phyloP scores from a whole-genome alignment of 2,797 vertebrate species.

The Sciurus vulgaris region DNA sequence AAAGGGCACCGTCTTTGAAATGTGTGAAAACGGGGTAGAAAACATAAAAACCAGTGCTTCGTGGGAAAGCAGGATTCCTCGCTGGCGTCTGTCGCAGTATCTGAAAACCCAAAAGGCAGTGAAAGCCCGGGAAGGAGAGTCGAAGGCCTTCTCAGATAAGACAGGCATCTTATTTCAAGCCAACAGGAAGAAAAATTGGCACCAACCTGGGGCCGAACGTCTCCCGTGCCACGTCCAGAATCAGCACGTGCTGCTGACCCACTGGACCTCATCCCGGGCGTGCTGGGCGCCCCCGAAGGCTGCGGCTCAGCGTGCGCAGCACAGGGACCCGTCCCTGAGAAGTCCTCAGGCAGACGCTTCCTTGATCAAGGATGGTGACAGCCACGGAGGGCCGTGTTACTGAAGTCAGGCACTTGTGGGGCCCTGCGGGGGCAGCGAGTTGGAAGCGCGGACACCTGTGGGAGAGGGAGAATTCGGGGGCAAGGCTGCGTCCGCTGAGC shows the following conservation, averaged over 20 bases:
- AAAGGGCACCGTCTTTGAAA: not conserved
- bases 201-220: slow-evolving; percentile 87
- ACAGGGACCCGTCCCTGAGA: not conserved
- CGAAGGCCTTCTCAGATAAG: slow-evolving; percentile 96
- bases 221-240: slow-evolving; percentile 89
- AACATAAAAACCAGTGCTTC: not conserved
- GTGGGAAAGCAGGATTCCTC: not conserved
- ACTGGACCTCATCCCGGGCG: slow-evolving; percentile 86
- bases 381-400: not conserved
- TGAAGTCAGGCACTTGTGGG: not conserved
- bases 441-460: not conserved
- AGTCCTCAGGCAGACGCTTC: too few relatives aligned
- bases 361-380: not conserved
- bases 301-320: slow-evolving; percentile 28
- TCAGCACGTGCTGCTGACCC: slow-evolving; percentile 77
- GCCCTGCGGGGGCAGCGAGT: too few relatives aligned
- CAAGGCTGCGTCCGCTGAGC: not conserved
- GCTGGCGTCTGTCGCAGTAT: not conserved
- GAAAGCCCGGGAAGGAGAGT: slow-evolving; percentile 78
- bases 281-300: slow-evolving; percentile 86
- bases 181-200: slow-evolving; percentile 93
- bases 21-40: not conserved
- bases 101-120: not conserved
- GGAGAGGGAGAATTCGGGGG: not conserved
- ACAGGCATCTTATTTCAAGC: slow-evolving; percentile 94